Evolutionary conservation across 1,140 invertebrate species (phyloP).

Genomic region (Drosophila asahinai): DNA sequence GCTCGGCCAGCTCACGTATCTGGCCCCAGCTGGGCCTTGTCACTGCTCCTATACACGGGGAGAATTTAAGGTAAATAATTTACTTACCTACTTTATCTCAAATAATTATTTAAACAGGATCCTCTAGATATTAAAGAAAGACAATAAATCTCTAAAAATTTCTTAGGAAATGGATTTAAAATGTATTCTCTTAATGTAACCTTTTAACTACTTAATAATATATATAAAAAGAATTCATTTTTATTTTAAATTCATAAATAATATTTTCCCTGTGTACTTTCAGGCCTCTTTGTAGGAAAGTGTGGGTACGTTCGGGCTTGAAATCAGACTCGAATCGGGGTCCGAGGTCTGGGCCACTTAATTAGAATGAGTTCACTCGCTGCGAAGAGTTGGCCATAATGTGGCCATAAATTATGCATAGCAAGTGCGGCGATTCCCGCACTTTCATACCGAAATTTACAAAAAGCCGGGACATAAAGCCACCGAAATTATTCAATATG

Average conservation of each 20-base stretch:
- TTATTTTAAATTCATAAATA: no score
- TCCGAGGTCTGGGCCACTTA: slow-evolving; percentile 58
- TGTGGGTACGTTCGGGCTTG: slow-evolving; percentile 8
- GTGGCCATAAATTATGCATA: slow-evolving; percentile 78
- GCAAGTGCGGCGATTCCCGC: slow-evolving; percentile 53
- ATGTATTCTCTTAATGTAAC: no score
- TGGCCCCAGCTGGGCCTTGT: slow-evolving; percentile 44
- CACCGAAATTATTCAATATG: slow-evolving; percentile 80
- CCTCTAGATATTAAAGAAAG: background rate
- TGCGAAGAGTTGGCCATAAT: slow-evolving; percentile 54
- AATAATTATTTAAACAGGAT: no score
- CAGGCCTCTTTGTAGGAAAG: background rate
- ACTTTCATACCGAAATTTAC: slow-evolving; percentile 11
- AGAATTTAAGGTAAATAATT: background rate
- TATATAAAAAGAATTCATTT: no score
- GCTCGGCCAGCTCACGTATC: slow-evolving; percentile 50
- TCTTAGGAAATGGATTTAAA: background rate
- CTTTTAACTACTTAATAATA: no score
- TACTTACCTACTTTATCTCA: no score
- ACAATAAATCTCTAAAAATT: background rate
- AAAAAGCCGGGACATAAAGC: slow-evolving; percentile 45
- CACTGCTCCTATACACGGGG: slow-evolving; percentile 1
- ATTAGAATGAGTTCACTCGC: slow-evolving; percentile 80
- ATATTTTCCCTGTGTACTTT: slow-evolving; percentile 15
- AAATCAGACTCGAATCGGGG: slow-evolving; percentile 5